Base-by-base conservation (phyloP, 2,888 invertebrate species). In the Drosophila aldrichi region DNA sequence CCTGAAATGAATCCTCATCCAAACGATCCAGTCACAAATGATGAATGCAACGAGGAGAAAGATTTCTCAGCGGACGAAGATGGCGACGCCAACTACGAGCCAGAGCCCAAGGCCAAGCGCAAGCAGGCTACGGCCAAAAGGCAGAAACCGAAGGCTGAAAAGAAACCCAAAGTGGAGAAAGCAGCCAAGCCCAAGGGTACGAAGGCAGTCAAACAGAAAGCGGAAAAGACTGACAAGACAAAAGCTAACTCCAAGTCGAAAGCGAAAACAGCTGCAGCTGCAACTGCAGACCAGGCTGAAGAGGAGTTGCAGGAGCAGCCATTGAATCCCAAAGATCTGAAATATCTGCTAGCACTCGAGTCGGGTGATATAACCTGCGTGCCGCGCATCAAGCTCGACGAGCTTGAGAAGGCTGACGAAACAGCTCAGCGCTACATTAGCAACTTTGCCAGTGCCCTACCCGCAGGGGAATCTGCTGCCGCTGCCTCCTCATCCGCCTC, bases 331-430 rank as follows among this genome's bases (percentile, higher is more conserved):
- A 82, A 81, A 16, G 89, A 90, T 70, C 74, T 92, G 0, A 91
- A 91, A 54, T 92, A 91, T 64, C 70, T 81, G 4, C 74, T 93
- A 3, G 91, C 90, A 0, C 58, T 93, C 38, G 92, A 93, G 62
- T 78, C 89, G 5, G 82, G 89, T 0, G 83, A 88, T 29, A 73
- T 93, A 0, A 91, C 85, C 4, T 89, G 83, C 0, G 81, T 91
- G 14, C 93, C 93, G 0, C 88, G 93, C 34, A 87, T 91, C 4
- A 84, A 91, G 60, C 60, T 77, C 18, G 81, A 82, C 36, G 93
- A 94, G 68, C 92, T 94, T 38, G 93, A 94, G 70, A 93, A 93
- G 72, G 94, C 94, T 3, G 92, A 93, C 72, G 93, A 93, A 73
- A 77, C 88, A 32, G 91, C 92, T 0, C 84, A 91, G 32, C 81